Percentiles rank a stretch among this genome's conserved stretches.
Conservation (phyloP, 1,140 invertebrate genomes). For the Araneus ventricosus region DNA sequence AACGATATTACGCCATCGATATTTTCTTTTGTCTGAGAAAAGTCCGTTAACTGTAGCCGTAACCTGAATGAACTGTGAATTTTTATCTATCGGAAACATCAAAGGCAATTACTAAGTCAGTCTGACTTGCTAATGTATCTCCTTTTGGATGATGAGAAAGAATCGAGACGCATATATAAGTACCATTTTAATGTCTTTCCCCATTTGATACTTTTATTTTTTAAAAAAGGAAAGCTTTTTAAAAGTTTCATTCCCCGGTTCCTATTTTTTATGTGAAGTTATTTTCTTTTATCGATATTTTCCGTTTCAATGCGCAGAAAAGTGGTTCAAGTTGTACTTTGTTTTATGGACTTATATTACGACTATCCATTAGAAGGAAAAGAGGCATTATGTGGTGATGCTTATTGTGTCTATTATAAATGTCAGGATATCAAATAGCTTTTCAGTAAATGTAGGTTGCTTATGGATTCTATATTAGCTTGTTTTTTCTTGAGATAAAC, state of each 20-base stretch:
- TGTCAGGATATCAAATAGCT: background rate
- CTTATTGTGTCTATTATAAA: background rate
- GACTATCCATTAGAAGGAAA: background rate
- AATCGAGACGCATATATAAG: constrained; percentile 27
- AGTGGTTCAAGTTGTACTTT: background rate
- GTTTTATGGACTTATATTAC: background rate
- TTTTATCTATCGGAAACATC: constrained; percentile 15
- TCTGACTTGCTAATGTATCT: background rate
- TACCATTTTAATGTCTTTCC: constrained; percentile 20
- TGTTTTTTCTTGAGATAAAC: background rate
- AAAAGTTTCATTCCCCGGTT: background rate
- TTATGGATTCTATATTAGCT: background rate
- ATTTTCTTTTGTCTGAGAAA: background rate
- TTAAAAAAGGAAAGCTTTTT: background rate
- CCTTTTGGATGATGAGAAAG: background rate
- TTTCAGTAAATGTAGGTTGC: background rate
- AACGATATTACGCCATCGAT: background rate
- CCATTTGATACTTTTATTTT: background rate
- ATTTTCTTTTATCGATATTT: background rate
- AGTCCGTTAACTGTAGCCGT: background rate
- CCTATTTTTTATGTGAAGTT: background rate
- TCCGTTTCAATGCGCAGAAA: background rate
- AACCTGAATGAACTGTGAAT: background rate
- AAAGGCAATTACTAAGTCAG: background rate
- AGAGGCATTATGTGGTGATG: background rate